These are phyloP conservation scores for Sorex fumeus DNA, from an alignment of 2,113 vertebrate species.

Conservation along the genomic window DNA sequence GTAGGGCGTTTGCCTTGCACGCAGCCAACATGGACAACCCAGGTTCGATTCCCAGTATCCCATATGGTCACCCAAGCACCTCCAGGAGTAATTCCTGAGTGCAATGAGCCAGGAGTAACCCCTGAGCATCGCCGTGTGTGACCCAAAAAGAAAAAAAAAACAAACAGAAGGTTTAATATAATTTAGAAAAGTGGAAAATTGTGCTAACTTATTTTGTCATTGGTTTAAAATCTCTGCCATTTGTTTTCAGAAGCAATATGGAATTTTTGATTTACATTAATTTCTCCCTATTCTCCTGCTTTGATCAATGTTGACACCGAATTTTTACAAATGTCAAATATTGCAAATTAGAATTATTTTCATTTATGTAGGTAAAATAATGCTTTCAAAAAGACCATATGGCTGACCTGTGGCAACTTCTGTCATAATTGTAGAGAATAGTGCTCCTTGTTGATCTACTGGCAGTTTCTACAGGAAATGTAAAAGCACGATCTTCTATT, in stretches of 20 bases:
- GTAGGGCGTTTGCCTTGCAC: too few relatives aligned
- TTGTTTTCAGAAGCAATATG: not conserved
- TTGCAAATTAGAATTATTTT: conserved; percentile 8
- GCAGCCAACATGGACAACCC: too few relatives aligned
- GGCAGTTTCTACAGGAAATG: not conserved
- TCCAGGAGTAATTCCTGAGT: too few relatives aligned
- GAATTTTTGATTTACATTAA: not conserved
- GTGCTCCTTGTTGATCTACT: not conserved
- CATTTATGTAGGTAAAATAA: not conserved
- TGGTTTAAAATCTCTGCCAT: not conserved
- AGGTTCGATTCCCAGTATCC: too few relatives aligned
- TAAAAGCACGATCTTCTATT: not conserved
- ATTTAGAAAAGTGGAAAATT: conserved; percentile 22
- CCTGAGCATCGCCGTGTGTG: too few relatives aligned
- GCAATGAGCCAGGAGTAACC: too few relatives aligned
- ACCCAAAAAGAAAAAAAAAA: too few relatives aligned
- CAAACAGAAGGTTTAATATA: not conserved
- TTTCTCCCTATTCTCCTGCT: conserved; percentile 20
- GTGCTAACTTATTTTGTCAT: not conserved
- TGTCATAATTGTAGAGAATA: not conserved
- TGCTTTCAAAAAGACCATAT: not conserved
- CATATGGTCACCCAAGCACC: too few relatives aligned
- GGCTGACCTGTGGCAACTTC: not conserved
- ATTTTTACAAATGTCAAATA: conserved; percentile 21
- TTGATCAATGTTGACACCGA: conserved; percentile 31